Conservation (phyloP, 2,797 vertebrate species). For the Dendrocincla tyrannina region DNA sequence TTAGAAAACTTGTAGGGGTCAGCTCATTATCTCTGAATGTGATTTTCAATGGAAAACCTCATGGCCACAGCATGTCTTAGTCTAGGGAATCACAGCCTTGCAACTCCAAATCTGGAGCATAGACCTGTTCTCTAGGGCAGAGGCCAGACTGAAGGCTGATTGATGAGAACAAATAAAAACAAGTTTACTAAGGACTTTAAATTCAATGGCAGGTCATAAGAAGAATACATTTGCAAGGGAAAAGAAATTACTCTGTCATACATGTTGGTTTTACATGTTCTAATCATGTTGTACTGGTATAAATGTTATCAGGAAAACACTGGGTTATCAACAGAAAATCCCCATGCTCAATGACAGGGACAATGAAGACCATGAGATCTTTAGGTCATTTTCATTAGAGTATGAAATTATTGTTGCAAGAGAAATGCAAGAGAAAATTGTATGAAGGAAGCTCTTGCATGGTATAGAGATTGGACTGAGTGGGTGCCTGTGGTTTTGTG, state of each 20-base stretch:
- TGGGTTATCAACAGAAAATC: conserved; percentile 10
- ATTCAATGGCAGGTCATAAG: neutral
- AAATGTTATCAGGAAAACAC: neutral
- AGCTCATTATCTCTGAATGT: neutral
- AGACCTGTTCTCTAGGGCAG: neutral
- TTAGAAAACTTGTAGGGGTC: neutral
- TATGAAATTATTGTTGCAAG: conserved; percentile 32
- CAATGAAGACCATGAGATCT: neutral
- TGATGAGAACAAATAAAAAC: neutral
- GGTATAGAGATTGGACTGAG: neutral
- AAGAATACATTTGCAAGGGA: neutral
- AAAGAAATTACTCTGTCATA: neutral
- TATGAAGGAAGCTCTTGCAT: neutral
- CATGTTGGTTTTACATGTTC: neutral
- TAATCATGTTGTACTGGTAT: neutral
- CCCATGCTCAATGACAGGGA: neutral
- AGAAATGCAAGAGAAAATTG: neutral
- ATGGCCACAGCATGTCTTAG: neutral
- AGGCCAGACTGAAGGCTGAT: neutral
- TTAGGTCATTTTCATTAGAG: conserved; percentile 28
- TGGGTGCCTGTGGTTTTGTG: neutral
- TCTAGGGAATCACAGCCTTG: neutral
- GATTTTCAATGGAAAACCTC: neutral
- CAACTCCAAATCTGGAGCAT: neutral
- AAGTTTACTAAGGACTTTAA: neutral